Conservation (phyloP, 2,113 vertebrate genomes). For the Lycocorax pyrrhopterus region DNA sequence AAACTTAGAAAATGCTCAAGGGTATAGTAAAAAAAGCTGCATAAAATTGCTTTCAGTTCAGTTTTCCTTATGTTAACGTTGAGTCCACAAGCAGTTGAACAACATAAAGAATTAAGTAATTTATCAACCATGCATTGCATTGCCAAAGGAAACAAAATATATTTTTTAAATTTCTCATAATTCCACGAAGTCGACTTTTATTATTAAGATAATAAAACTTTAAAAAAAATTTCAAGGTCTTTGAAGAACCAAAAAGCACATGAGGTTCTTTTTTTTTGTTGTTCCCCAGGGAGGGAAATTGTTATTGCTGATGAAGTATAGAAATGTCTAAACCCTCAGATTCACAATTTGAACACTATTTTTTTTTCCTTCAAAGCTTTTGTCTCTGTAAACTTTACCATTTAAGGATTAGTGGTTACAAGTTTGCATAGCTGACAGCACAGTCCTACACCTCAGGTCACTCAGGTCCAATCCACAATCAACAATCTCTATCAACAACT, state of each 20-base stretch:
- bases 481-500: background rate
- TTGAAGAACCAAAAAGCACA: background rate
- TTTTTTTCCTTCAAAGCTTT: background rate
- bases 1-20: conserved; percentile 78
- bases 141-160: conserved; percentile 34
- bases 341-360: background rate
- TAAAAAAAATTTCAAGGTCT: background rate
- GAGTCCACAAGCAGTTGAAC: conserved; percentile 63
- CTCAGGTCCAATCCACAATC: background rate
- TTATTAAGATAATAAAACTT: background rate
- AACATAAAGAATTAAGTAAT: conserved; percentile 50
- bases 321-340: background rate
- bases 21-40: conserved; percentile 62
- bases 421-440: background rate
- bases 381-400: background rate
- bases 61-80: conserved; percentile 66
- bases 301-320: background rate
- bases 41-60: conserved; percentile 70
- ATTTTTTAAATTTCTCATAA: background rate
- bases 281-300: background rate
- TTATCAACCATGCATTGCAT: conserved; percentile 13
- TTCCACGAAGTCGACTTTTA: background rate
- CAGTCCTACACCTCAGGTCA: background rate
- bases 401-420: background rate
- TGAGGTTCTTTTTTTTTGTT: too few relatives aligned